Evolutionary conservation across 2,797 vertebrate species (phyloP), one percentile per base, ranked within the genome.

Genomic region (Picus viridis): DNA sequence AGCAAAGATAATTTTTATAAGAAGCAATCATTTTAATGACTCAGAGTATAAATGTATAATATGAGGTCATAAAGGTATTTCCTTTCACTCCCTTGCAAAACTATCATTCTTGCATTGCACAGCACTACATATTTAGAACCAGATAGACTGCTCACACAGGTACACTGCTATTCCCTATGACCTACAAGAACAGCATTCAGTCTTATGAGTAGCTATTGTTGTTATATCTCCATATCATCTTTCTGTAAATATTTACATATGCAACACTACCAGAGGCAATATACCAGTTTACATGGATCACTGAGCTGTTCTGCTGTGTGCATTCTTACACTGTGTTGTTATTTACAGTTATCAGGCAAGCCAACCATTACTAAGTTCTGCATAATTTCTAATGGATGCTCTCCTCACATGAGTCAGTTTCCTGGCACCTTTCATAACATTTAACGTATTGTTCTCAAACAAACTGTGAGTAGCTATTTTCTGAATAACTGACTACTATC

Each of bases 21-120:
- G 62, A 83, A 92, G 72, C 19, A 90, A 88, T 93, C 64, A 61
- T 84, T 93, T 88, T 79, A 83, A 83, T 94, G 90, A 91, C 84
- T 93, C 69, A 83, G 51, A 85, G 47, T 56, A 90, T 79, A 95
- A 92, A 90, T 63, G 88, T 72, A 71, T 71, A 86, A 47, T 41
- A 90, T 94, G 92, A 95, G 88, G 43, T 96, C 93, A 93, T 84
- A 87, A 89, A 89, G 71, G 47, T 75, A 93, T 91, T 94, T 96
- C 80, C 81, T 86, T 79, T 94, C 45, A 57, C 54, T 92, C 65
- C 73, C 36, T 43, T 92, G 69, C 34, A 90, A 80, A 92, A 51
- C 72, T 88, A 23, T 76, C 0, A 0, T 26, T 93, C 80, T 73
- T 84, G 78, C 72, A 47, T 45, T n/a, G 53, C 59, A 83, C 61